A percentile compares a stretch with the other conserved stretches of the same genome.
Conservation (phyloP, 2,797 vertebrate genomes). For the Chelonia mydas region DNA sequence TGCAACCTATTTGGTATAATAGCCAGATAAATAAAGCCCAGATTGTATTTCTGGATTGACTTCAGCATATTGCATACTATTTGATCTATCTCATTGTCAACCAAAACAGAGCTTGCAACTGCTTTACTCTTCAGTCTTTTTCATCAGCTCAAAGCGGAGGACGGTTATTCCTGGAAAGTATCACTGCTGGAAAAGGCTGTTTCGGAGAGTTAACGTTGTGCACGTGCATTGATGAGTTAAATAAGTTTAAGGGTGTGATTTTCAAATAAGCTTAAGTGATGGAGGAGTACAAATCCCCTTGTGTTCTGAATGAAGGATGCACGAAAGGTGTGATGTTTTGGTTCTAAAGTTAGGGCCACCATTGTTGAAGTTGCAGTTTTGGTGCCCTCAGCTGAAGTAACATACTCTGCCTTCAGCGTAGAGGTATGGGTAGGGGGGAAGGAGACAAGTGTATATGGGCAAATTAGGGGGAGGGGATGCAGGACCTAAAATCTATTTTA, state of each 20-base stretch:
- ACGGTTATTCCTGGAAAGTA: background rate
- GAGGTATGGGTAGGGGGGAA: no score
- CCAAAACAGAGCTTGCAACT: background rate
- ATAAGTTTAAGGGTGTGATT: background rate
- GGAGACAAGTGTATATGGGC: no score
- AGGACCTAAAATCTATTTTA: background rate
- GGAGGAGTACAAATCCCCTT: background rate
- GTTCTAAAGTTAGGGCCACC: no score
- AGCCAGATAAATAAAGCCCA: slow-evolving; percentile 30
- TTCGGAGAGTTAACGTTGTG: background rate
- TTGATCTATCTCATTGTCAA: background rate
- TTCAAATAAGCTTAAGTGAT: background rate
- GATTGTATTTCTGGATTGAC: background rate
- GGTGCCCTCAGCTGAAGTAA: no score
- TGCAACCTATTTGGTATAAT: background rate
- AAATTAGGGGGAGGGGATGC: no score
- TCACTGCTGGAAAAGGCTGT: background rate
- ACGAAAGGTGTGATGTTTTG: no score
- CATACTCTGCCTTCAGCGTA: no score
- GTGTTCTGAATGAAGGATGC: background rate
- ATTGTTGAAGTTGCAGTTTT: no score
- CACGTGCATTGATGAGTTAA: background rate
- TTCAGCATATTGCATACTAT: background rate
- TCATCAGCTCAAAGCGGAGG: background rate
- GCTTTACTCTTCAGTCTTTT: background rate